These are phyloP conservation scores for Corvus hawaiiensis DNA, from an alignment of 2,113 vertebrate genomes.

Conservation along the genomic window DNA sequence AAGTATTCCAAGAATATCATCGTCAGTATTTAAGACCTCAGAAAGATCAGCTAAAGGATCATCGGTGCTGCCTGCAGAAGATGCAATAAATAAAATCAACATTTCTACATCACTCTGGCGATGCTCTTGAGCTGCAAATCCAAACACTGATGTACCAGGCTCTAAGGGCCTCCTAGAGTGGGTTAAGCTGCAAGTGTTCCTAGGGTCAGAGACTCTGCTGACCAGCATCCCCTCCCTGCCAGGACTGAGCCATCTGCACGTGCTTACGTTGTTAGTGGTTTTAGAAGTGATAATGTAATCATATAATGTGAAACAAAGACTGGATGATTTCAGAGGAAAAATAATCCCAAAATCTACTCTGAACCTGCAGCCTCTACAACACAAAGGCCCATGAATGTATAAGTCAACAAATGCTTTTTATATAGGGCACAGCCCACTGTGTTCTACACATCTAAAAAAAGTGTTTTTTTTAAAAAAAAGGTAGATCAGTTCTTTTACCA, in stretches of 20 bases:
- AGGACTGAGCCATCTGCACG: background rate
- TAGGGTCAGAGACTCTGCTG: background rate
- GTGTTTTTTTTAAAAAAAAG: background rate
- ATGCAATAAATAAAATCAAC: background rate
- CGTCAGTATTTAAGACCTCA: conserved; percentile 90
- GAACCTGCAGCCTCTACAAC: background rate
- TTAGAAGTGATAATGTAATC: background rate
- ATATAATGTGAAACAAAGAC: background rate
- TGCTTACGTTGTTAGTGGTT: accelerated
- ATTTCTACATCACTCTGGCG: background rate
- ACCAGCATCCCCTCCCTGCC: background rate
- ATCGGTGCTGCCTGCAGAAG: conserved; percentile 77
- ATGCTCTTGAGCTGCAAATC: background rate
- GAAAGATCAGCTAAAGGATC: conserved; percentile 88
- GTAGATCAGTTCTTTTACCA: background rate
- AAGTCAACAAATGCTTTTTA: background rate
- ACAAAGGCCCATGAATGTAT: background rate
- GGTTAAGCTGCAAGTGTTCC: background rate
- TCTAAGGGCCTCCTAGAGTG: background rate
- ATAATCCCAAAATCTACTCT: background rate
- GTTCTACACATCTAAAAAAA: background rate
- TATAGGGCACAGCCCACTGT: background rate
- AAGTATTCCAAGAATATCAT: conserved; percentile 95
- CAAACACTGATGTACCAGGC: background rate
- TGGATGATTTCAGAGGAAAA: background rate